Percentiles rank a stretch among this genome's conserved stretches.
Conservation (phyloP, 2,888 invertebrate species). For the Ormyrus labotus region DNA sequence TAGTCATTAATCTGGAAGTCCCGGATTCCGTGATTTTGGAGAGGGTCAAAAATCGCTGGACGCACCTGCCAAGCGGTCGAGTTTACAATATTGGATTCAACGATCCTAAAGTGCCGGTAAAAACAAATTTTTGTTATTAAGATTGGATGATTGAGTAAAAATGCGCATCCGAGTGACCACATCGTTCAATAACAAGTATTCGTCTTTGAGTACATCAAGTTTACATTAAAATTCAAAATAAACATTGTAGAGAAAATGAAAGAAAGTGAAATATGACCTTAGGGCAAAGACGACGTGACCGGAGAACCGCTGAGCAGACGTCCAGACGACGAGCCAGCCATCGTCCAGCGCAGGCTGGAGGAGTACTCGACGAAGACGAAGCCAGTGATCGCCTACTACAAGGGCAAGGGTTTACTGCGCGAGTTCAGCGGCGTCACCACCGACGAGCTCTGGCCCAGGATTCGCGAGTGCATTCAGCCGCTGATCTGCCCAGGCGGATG, state of each 20-base stretch:
- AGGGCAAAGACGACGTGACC: conserved; percentile 93
- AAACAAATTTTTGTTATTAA: too few species aligned
- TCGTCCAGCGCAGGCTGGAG: conserved; percentile 87
- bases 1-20: conserved; percentile 91
- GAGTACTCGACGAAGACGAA: conserved; percentile 86
- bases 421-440: conserved; percentile 91
- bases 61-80: conserved; percentile 92
- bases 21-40: conserved; percentile 91
- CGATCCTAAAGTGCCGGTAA: conserved; percentile 88
- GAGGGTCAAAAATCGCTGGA: conserved; percentile 91
- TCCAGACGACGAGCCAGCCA: conserved; percentile 93
- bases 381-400: conserved; percentile 90
- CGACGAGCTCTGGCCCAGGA: conserved; percentile 94
- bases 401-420: conserved; percentile 83
- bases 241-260: background rate
- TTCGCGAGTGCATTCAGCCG: conserved; percentile 77
- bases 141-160: too few species aligned
- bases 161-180: too few species aligned
- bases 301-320: conserved; percentile 92
- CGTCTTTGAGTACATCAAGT: background rate
- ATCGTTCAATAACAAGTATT: too few species aligned
- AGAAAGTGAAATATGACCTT: background rate
- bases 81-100: conserved; percentile 96
- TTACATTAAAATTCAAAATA: background rate
- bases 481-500: too few species aligned